Evolutionary conservation across 2,888 invertebrate genomes (phyloP).

Genomic region (Acheta domesticus): DNA sequence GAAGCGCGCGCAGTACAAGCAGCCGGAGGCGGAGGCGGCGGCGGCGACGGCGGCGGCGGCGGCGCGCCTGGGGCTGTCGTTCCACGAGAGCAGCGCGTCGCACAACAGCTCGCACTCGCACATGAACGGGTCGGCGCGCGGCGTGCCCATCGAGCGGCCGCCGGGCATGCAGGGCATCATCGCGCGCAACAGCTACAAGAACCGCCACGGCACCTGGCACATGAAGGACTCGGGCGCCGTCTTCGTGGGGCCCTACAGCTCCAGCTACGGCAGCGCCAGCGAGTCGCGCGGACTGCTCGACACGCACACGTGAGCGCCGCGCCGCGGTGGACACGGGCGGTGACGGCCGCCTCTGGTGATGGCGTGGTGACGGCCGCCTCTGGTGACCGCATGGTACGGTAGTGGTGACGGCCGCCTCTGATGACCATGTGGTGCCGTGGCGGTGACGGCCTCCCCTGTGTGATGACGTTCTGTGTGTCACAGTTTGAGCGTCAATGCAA

Average conservation of each 20-base stretch:
- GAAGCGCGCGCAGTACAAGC: conserved; percentile 46
- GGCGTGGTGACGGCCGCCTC: too few relatives aligned
- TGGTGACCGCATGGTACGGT: too few relatives aligned
- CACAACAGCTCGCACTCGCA: not conserved
- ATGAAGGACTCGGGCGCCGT: conserved; percentile 42
- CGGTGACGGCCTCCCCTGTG: too few relatives aligned
- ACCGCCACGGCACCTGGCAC: conserved; percentile 54
- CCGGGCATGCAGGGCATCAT: conserved; percentile 73
- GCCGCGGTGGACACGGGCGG: not conserved
- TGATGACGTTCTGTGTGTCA: too few relatives aligned
- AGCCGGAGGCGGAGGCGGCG: not conserved
- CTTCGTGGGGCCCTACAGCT: conserved; percentile 52
- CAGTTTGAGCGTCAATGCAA: too few relatives aligned
- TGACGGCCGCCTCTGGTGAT: not conserved
- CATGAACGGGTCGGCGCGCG: conserved; percentile 32
- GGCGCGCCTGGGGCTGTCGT: not conserved
- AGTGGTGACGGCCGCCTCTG: too few relatives aligned
- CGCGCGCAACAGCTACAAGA: conserved; percentile 73
- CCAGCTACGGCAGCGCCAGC: conserved; percentile 54
- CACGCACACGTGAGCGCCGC: conserved; percentile 28
- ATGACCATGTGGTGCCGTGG: too few relatives aligned
- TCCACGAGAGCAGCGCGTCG: not conserved
- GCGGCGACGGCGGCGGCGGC: conserved; percentile 20
- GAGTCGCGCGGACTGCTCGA: conserved; percentile 47
- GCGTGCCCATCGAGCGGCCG: conserved; percentile 63